Percentiles rank a stretch among this genome's conserved stretches.
These are phyloP conservation scores for Leuciscus idus DNA, from an alignment of 2,113 vertebrate genomes.

Conservation along the genomic window DNA sequence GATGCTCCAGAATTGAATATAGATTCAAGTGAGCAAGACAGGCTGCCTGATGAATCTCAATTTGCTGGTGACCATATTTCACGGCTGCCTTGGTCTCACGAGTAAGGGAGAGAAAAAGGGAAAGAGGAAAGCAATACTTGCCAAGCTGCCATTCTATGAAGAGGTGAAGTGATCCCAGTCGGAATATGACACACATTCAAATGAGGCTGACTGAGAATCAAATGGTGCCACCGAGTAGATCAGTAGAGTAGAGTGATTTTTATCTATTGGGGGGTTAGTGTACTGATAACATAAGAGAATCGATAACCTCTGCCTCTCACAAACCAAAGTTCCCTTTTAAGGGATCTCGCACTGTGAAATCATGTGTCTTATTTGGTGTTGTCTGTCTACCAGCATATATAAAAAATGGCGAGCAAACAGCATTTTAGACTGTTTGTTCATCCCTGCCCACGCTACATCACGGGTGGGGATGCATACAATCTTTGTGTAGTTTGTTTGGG, in stretches of 20 bases:
- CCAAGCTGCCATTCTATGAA: slow-evolving; percentile 64
- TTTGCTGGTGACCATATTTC: slow-evolving; percentile 75
- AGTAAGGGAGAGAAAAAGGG: slow-evolving; percentile 59
- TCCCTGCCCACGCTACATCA: too few species aligned
- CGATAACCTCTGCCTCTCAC: background rate
- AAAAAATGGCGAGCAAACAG: too few species aligned
- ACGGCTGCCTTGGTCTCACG: slow-evolving; percentile 63
- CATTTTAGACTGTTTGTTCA: too few species aligned
- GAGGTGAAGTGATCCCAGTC: slow-evolving; percentile 50
- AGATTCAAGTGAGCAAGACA: slow-evolving; percentile 76
- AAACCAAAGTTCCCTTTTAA: background rate
- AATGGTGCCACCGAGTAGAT: background rate
- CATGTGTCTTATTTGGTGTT: too few species aligned
- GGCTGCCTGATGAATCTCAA: slow-evolving; percentile 78
- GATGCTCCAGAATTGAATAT: slow-evolving; percentile 78
- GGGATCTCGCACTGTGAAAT: too few species aligned
- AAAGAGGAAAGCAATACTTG: slow-evolving; percentile 60
- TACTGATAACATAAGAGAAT: background rate
- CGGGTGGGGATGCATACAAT: too few species aligned
- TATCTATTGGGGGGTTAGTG: background rate
- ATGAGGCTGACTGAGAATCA: slow-evolving; percentile 11
- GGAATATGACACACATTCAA: slow-evolving; percentile 54
- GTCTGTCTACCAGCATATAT: too few species aligned
- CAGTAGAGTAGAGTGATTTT: background rate
- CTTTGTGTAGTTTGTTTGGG: too few species aligned